These are phyloP conservation scores for Drosophila melanocephala DNA, from an alignment of 2,888 invertebrate species.

Conservation along the genomic window DNA sequence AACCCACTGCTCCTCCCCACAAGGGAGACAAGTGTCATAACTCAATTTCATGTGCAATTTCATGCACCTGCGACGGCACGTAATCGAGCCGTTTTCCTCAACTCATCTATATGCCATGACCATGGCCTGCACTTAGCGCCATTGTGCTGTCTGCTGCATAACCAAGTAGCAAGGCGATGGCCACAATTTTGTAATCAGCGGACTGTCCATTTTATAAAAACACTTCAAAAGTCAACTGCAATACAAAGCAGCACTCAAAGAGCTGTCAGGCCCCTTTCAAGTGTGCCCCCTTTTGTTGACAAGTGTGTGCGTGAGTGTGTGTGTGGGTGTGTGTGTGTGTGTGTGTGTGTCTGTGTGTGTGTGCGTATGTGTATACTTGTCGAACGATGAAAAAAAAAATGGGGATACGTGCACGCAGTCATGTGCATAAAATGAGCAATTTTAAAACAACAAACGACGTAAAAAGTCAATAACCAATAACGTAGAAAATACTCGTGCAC, in stretches of 20 bases:
- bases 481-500: slow-evolving; percentile 35
- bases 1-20: background rate
- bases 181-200: slow-evolving; percentile 71
- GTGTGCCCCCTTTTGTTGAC: slow-evolving; percentile 40
- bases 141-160: slow-evolving; percentile 63
- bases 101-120: slow-evolving; percentile 48
- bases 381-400: slow-evolving; percentile 32
- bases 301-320: slow-evolving; percentile 22
- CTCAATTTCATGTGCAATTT: slow-evolving; percentile 77
- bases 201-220: slow-evolving; percentile 61
- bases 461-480: slow-evolving; percentile 67
- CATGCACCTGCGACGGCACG: slow-evolving; percentile 76
- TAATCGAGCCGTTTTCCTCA: slow-evolving; percentile 47
- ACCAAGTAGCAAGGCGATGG: slow-evolving; percentile 48
- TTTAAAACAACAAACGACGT: slow-evolving; percentile 68
- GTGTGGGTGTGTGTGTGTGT: background rate
- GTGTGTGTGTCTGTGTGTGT: slow-evolving; percentile 5
- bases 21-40: slow-evolving; percentile 65
- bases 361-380: slow-evolving; percentile 9
- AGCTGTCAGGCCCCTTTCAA: slow-evolving; percentile 42
- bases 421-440: slow-evolving; percentile 75
- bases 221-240: slow-evolving; percentile 61
- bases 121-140: slow-evolving; percentile 64
- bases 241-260: slow-evolving; percentile 56
- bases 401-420: slow-evolving; percentile 64